Base-by-base conservation (phyloP, 2,797 vertebrate species). In the Scleropages formosus region DNA sequence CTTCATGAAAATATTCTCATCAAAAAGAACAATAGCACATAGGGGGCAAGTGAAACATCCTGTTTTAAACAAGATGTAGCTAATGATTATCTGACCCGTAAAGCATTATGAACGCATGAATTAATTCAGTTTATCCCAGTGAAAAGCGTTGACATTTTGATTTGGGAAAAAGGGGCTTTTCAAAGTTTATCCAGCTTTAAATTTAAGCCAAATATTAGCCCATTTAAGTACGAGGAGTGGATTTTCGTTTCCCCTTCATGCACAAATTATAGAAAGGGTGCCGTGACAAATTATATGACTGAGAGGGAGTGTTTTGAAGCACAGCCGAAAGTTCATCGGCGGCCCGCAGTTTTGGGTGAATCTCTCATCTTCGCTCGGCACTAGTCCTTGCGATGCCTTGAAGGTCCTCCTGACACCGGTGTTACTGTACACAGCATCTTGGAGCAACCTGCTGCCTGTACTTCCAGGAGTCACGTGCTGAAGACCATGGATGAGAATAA, bases 381-480 rank as follows among this genome's bases (percentile, higher is more conserved):
- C n/a, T 71, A 63, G 76, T 79, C 77, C 71, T 77, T 72, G 76
- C 75, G 62, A 80, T 80, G 84, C 87, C 87, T 88, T 87, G 88
- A 86, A 87, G 82, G 82, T 85, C 80, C 82, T 71, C 68, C 27
- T 60, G 60, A 77, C 24, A 75, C 59, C 71, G 71, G 67, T 27
- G 47, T 74, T 74, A 68, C 87, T 81, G 83, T 81, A 77, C 62
- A 73, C 78, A 81, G 85, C 78, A 80, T 85, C 84, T 81, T 66
- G 77, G 82, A 74, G 78, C 82, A 82, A 81, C 87, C 73, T 62
- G 73, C 62, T 65, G 81, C 73, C 76, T 68, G 4, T 78, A 77
- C 78, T 82, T 60, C 76, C 82, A 74, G 9, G 56, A 81, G 86
- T 93, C 93, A 92, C 92, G 92, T 89, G 90, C 81, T 70, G 73